Evolutionary conservation across 2,888 invertebrate genomes (phyloP), one percentile per base, ranked within the genome.

Genomic region (Cephus sareptanus): DNA sequence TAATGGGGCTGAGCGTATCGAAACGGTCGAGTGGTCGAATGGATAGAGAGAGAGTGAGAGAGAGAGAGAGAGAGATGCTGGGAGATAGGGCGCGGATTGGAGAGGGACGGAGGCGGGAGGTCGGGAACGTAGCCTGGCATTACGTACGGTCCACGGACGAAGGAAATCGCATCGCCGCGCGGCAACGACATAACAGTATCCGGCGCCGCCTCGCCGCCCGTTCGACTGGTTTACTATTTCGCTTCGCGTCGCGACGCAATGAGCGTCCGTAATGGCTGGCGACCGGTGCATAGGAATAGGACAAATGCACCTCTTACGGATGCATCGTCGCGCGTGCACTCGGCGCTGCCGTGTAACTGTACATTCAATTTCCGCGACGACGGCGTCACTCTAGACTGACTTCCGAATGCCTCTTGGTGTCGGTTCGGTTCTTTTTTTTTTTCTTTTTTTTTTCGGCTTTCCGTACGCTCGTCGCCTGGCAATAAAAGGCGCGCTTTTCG

Each of bases 111-210:
- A 23, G 23, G 4, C 0, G 56, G 23, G 23, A 23, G 15, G 2
- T 6, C 40, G 40, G 40, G 40, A 15, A 40, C 40, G 40, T 15
- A 40, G 40, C 40, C 56, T 56, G 23, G 56, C 56, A 56, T 56
- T 56, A 56, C 56, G 56, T 56, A 56, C 56, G 56, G 56, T 56
- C 56, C 56, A 56, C 9, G 56, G 56, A 23, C 23, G 56, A 56
- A 33, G 71, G 71, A 34, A 71, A 71, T 71, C 71, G 71, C 71
- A 34, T 34, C 71, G 71, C 34, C 70, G 74, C 30, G 75, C 71
- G 76, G 76, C 77, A 81, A 79, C 78, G 75, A 75, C 77, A 34
- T 79, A 83, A 83, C 79, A 79, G 75, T 77, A 79, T 81, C 68
- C 75, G 30, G 34, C 78, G 76, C 75, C 71, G 79, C 69, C 71